Evolutionary conservation across 2,797 vertebrate genomes (phyloP).

Genomic region (Acanthis flammea): DNA sequence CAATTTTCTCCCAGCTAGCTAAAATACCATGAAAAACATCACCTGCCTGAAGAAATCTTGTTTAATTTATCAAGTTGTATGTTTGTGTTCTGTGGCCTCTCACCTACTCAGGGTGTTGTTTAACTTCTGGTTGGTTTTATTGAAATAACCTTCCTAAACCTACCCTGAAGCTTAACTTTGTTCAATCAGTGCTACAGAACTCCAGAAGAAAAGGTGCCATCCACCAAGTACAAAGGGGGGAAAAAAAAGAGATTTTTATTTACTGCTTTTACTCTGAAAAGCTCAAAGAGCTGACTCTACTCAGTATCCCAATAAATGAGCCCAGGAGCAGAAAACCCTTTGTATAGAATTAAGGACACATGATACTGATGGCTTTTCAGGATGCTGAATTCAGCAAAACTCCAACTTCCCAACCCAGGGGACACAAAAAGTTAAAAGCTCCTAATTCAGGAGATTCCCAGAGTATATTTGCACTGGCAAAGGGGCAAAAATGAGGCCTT

Average conservation of each 20-base stretch:
- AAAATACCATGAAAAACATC: background rate
- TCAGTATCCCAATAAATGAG: background rate
- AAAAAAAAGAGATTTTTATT: background rate
- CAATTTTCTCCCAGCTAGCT: background rate
- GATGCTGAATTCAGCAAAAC: background rate
- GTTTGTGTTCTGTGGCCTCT: background rate
- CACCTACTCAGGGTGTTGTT: background rate
- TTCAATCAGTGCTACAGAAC: background rate
- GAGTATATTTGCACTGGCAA: background rate
- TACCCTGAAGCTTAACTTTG: background rate
- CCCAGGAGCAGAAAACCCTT: background rate
- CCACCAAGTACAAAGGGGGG: background rate
- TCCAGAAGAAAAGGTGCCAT: background rate
- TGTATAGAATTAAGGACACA: background rate
- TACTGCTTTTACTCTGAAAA: background rate
- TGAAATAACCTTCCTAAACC: background rate
- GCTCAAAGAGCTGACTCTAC: background rate
- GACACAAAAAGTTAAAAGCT: background rate
- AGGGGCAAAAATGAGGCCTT: background rate
- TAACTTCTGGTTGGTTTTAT: background rate
- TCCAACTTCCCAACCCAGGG: background rate
- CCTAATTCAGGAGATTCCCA: background rate
- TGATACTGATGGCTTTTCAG: background rate
- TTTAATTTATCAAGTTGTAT: background rate
- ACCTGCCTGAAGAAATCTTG: background rate